Base-by-base conservation (phyloP, 2,888 invertebrate genomes). In the Euphydryas editha region DNA sequence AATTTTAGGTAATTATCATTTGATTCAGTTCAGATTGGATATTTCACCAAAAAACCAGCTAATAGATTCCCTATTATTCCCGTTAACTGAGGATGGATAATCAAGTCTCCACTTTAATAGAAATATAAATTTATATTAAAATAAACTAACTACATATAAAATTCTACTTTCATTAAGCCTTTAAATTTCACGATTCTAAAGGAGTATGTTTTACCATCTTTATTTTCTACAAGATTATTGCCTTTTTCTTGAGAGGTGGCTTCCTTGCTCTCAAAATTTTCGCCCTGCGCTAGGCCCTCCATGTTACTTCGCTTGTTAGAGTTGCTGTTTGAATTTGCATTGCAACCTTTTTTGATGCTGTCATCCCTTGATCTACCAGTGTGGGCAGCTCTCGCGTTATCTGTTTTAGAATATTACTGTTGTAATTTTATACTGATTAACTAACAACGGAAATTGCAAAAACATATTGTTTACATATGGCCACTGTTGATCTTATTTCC, bases 241-340 rank as follows among this genome's bases (percentile, higher is more conserved):
- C 82, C 81, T 77, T 91, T 90, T 72, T 90, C 88, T 76, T 86
- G 87, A 74, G 83, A 67, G 74, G 78, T 68, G 74, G 83, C 73
- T 72, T 93, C 91, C 78, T 92, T 92, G 73, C 82, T 81, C 76
- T 92, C 92, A 75, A 85, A 86, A 76, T 86, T 86, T 76, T 92
- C 89, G 74, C 84, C 88, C 83, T 87, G 85, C 76, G 90, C 86
- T 90, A 90, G 88, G 89, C 88, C 77, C 76, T 91, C 91, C 92
- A 91, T 91, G 81, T 83, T 90, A 81, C 74, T 82, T 76, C 86
- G 82, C 81, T 92, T 91, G 77, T 78, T 81, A 73, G 76, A 77
- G 70, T 90, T 86, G 71, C 83, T 81, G 77, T 79, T 81, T 73
- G 79, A 77, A 86, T 83, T 88, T 73, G 88, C 90, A 89, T 90